Percentiles rank a stretch among this genome's conserved stretches.
These are phyloP conservation scores for Betta splendens DNA, from an alignment of 2,797 vertebrate genomes.

Conservation along the genomic window DNA sequence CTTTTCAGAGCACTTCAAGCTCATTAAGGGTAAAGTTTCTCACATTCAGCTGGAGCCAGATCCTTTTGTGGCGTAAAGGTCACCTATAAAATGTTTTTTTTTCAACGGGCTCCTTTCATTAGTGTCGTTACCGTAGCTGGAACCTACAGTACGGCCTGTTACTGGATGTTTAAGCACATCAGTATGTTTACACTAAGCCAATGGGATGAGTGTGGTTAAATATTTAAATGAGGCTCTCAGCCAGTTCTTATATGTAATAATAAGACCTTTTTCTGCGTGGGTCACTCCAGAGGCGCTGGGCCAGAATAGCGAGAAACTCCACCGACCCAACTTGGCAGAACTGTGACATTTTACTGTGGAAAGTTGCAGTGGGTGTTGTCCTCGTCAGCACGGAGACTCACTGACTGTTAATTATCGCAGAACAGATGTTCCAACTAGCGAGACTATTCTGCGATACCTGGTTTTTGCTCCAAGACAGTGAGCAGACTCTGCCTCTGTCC, in stretches of 20 bases:
- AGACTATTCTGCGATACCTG: slow-evolving; percentile 19
- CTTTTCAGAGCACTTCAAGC: slow-evolving; percentile 23
- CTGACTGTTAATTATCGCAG: slow-evolving; percentile 59
- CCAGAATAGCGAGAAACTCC: slow-evolving; percentile 37
- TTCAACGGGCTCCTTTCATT: neutral
- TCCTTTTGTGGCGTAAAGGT: slow-evolving; percentile 22
- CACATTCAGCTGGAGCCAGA: slow-evolving; percentile 26
- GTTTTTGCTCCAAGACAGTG: slow-evolving; percentile 35
- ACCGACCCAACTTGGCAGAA: slow-evolving; percentile 61
- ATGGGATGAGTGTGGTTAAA: slow-evolving; percentile 26
- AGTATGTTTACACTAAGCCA: slow-evolving; percentile 3
- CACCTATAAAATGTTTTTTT: slow-evolving; percentile 18
- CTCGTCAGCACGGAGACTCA: slow-evolving; percentile 44
- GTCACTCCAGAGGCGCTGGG: slow-evolving; percentile 29
- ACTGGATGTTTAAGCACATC: slow-evolving; percentile 3
- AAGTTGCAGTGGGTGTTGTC: slow-evolving; percentile 77
- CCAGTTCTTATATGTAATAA: too few relatives aligned
- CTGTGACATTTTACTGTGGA: slow-evolving; percentile 73
- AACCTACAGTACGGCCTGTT: neutral
- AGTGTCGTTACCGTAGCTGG: neutral
- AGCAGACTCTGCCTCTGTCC: slow-evolving; percentile 41
- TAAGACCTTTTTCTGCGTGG: slow-evolving; percentile 51
- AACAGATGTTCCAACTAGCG: slow-evolving; percentile 60
- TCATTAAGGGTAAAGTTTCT: slow-evolving; percentile 35
- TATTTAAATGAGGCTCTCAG: slow-evolving; percentile 16